Evolutionary conservation across 64 coral and sea anemone species (phyloP).

Genomic region (Pachyseris speciosa): DNA sequence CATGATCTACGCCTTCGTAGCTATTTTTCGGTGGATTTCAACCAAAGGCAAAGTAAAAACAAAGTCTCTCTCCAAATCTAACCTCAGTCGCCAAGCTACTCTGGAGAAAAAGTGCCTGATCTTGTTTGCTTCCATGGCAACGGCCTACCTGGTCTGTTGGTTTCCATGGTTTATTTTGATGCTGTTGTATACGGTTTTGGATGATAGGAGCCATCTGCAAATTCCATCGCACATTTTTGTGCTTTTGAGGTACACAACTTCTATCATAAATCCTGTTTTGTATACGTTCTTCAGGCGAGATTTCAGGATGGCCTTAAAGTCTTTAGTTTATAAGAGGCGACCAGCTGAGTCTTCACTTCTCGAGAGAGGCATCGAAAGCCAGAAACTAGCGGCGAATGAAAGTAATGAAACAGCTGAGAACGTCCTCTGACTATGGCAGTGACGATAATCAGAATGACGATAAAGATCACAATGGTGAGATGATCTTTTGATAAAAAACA

Average conservation of each 20-base stretch:
- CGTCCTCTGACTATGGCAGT: background rate
- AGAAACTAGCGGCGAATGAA: background rate
- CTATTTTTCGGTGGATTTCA: background rate
- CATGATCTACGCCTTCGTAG: slow-evolving; percentile 25
- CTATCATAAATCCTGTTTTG: slow-evolving; percentile 63
- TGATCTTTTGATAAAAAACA: too few relatives aligned
- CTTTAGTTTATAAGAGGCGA: background rate
- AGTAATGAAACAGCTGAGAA: background rate
- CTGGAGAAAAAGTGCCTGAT: background rate
- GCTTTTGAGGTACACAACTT: slow-evolving; percentile 38
- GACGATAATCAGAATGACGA: background rate
- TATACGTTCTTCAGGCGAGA: slow-evolving; percentile 75
- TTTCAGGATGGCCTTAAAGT: slow-evolving; percentile 42
- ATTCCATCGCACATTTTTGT: slow-evolving; percentile 31
- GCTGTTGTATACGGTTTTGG: background rate
- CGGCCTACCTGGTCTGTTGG: background rate
- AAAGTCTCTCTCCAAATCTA: too few relatives aligned
- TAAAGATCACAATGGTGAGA: background rate
- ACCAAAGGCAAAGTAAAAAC: background rate
- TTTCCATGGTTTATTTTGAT: slow-evolving; percentile 47
- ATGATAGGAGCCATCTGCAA: background rate
- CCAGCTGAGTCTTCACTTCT: background rate
- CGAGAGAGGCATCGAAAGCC: background rate
- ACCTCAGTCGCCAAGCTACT: background rate
- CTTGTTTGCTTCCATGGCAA: slow-evolving; percentile 9